Conservation (phyloP, 2,113 vertebrate genomes). For the Arvicanthis niloticus region DNA sequence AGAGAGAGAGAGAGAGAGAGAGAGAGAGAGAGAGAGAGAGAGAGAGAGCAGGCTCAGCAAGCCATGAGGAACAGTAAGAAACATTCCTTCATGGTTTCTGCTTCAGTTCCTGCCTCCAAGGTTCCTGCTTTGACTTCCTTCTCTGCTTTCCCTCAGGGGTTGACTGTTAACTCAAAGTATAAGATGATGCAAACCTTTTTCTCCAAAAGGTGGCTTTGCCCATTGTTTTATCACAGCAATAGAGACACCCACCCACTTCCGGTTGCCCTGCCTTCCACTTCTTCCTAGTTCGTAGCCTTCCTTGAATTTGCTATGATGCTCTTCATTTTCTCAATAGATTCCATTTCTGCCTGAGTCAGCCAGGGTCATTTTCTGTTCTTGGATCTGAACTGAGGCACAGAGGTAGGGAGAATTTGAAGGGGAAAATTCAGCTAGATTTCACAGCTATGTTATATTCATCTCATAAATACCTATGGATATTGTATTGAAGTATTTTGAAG, state of each 20-base stretch:
- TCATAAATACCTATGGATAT: background rate
- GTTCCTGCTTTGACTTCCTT: background rate
- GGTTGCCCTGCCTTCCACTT: background rate
- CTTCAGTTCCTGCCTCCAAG: background rate
- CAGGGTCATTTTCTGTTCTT: background rate
- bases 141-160: background rate
- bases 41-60: background rate
- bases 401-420: background rate
- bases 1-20: no score
- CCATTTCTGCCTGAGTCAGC: background rate
- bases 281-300: background rate
- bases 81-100: background rate
- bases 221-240: background rate
- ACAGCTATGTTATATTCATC: background rate
- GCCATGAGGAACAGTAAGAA: background rate
- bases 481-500: background rate
- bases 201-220: background rate
- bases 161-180: background rate
- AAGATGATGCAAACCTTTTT: background rate
- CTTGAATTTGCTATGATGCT: background rate
- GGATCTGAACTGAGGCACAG: background rate
- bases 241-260: background rate
- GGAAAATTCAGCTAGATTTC: background rate
- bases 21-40: no score
- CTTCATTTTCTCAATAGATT: background rate